Evolutionary conservation across 2,113 vertebrate genomes (phyloP).

Genomic region (Ranitomeya imitator): DNA sequence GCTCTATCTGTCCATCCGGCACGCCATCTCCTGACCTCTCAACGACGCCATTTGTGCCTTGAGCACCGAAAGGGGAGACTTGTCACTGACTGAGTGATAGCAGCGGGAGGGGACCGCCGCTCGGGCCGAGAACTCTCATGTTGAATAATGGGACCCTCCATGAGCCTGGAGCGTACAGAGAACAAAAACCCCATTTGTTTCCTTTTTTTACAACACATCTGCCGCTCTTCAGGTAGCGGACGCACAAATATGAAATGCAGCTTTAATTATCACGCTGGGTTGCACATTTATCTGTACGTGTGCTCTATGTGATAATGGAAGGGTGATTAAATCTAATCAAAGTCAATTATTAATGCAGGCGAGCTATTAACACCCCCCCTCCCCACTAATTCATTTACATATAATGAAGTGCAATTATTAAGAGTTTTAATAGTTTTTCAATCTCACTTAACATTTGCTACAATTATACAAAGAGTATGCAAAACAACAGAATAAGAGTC

Average conservation of each 20-base stretch:
- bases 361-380: neutral
- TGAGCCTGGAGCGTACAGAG: neutral
- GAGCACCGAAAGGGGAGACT: neutral
- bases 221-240: neutral
- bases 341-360: constrained; percentile 5
- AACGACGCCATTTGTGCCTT: constrained; percentile 8
- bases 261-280: neutral
- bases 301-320: neutral
- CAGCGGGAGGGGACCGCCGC: constrained; percentile 4
- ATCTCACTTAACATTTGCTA: constrained; percentile 8
- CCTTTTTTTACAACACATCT: constrained; percentile 3
- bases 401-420: constrained; percentile 11
- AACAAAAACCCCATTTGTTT: constrained; percentile 16
- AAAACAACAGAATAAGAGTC: neutral
- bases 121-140: neutral
- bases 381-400: neutral
- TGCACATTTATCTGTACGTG: neutral
- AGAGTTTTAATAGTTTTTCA: neutral
- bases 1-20: neutral
- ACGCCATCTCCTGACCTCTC: constrained; percentile 12
- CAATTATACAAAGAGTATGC: neutral
- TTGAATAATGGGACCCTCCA: constrained; percentile 21
- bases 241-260: constrained; percentile 4
- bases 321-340: constrained; percentile 33
- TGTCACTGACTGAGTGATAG: constrained; percentile 3